Evolutionary conservation across 2,113 vertebrate species (phyloP).

Genomic region (Mohoua ochrocephala): DNA sequence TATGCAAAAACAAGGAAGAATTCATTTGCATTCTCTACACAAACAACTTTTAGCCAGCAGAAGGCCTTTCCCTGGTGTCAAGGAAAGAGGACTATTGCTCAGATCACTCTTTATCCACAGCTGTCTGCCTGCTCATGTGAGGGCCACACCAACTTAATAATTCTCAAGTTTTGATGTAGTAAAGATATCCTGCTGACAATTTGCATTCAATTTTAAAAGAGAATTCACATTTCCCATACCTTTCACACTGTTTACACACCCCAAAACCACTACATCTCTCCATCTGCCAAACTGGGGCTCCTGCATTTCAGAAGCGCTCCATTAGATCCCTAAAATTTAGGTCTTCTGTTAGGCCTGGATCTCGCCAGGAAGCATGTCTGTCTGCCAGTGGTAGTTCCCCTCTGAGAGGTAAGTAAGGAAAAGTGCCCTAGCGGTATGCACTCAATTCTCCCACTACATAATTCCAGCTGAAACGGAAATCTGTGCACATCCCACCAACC

Average conservation of each 20-base stretch:
- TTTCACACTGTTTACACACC: not conserved
- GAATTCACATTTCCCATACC: not conserved
- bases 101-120: not conserved
- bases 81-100: not conserved
- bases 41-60: not conserved
- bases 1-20: not conserved
- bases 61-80: not conserved
- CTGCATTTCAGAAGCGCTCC: not conserved
- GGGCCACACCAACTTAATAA: not conserved
- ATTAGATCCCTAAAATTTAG: not conserved
- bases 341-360: not conserved
- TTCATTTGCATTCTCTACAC: not conserved
- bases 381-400: not conserved
- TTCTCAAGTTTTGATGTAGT: not conserved
- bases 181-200: not conserved
- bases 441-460: not conserved
- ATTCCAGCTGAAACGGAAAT: not conserved
- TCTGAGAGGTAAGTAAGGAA: not conserved
- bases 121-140: not conserved
- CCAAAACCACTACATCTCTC: not conserved
- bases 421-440: not conserved
- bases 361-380: not conserved
- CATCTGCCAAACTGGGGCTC: not conserved
- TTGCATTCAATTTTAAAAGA: not conserved
- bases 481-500: not conserved